Conservation (phyloP, 2,113 vertebrate species). For the Dicerorhinus sumatrensis region DNA sequence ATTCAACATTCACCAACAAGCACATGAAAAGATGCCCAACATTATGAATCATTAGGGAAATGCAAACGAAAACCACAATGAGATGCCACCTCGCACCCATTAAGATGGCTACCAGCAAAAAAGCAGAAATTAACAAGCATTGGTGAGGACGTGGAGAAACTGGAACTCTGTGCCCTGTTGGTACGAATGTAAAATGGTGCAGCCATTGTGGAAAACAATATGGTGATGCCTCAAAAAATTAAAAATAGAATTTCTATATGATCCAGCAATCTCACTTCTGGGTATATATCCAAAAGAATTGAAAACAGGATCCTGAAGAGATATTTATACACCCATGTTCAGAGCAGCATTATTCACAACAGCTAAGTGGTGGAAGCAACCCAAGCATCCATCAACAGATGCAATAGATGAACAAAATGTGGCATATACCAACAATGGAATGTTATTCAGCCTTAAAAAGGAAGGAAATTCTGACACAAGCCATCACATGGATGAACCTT, state of each 20-base stretch:
- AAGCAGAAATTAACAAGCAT: not conserved
- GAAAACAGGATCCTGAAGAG: not conserved
- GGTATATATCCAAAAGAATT: not conserved
- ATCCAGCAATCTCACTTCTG: not conserved
- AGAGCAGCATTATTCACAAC: not conserved
- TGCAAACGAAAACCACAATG: not conserved
- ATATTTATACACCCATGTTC: not conserved
- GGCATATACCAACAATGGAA: accelerated
- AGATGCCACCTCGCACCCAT: not conserved
- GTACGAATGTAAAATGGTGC: not conserved
- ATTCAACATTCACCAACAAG: not conserved
- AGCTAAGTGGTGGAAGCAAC: not conserved
- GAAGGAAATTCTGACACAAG: not conserved
- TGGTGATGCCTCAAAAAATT: not conserved
- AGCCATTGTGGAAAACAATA: not conserved
- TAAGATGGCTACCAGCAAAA: not conserved
- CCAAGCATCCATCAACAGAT: no score
- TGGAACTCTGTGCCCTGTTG: not conserved
- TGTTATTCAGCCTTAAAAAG: not conserved
- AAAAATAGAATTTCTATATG: not conserved
- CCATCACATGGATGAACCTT: not conserved
- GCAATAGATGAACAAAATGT: not conserved
- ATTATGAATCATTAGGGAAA: not conserved
- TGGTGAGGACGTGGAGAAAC: not conserved
- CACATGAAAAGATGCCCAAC: not conserved